These are phyloP conservation scores for Theodoxus fluviatilis DNA, from an alignment of 2,888 invertebrate species.

Conservation along the genomic window DNA sequence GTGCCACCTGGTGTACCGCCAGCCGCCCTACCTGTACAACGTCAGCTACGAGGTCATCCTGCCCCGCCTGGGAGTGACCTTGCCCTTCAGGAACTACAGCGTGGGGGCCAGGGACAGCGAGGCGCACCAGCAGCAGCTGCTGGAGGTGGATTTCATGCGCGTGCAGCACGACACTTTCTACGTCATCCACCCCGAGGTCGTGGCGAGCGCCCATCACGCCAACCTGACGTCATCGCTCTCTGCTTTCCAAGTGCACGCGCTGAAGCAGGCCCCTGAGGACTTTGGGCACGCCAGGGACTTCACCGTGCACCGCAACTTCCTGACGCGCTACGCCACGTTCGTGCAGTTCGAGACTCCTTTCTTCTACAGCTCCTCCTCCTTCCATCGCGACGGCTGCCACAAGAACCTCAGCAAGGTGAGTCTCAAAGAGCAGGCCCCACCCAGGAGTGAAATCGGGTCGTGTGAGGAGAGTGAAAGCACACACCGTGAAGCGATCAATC, in stretches of 20 bases:
- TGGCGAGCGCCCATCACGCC: constrained; percentile 21
- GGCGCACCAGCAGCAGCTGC: constrained; percentile 29
- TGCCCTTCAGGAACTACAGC: constrained; percentile 35
- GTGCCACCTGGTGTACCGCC: constrained; percentile 55
- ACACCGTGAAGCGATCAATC: too few species aligned
- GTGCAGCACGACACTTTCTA: constrained; percentile 30
- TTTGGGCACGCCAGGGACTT: constrained; percentile 25
- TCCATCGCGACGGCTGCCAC: constrained; percentile 45
- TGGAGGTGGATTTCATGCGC: too few species aligned
- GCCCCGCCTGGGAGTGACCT: constrained; percentile 42
- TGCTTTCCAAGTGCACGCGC: constrained; percentile 41
- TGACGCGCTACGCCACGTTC: constrained; percentile 36
- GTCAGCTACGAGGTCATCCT: constrained; percentile 53
- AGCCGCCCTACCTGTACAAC: constrained; percentile 55
- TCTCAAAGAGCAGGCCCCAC: too few species aligned
- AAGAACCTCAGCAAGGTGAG: too few species aligned
- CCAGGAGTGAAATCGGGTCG: too few species aligned
- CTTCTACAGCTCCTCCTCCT: constrained; percentile 48
- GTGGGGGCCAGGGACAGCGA: constrained; percentile 23
- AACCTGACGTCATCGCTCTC: constrained; percentile 33
- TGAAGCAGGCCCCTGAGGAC: constrained; percentile 43
- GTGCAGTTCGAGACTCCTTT: constrained; percentile 60
- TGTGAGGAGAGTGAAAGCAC: too few species aligned
- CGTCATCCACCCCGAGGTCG: constrained; percentile 34
- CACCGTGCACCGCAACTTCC: constrained; percentile 21